Conservation (phyloP, 2,888 invertebrate genomes). For the Euclidia mi region DNA sequence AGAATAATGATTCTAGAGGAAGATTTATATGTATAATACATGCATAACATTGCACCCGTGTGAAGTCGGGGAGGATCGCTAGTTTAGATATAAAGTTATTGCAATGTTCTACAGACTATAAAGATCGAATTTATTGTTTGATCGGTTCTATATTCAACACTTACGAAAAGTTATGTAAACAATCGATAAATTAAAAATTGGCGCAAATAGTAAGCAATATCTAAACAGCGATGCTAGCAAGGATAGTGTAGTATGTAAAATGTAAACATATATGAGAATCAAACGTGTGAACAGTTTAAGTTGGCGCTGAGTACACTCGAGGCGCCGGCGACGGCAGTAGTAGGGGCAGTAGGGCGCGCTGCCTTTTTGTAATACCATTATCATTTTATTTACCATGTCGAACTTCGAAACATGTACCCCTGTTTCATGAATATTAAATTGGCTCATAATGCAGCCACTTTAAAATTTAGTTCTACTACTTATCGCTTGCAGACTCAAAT, state of each 20-base stretch:
- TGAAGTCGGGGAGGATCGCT: too few relatives aligned
- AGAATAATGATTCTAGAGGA: too few relatives aligned
- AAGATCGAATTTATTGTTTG: too few relatives aligned
- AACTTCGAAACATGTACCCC: constrained; percentile 29
- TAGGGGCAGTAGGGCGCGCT: constrained; percentile 24
- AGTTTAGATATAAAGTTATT: too few relatives aligned
- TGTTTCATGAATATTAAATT: constrained; percentile 41
- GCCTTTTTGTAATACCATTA: constrained; percentile 35
- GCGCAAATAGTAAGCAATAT: not conserved
- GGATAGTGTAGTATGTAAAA: constrained; percentile 7
- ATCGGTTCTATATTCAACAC: too few relatives aligned
- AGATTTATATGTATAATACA: too few relatives aligned
- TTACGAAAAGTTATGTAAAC: too few relatives aligned
- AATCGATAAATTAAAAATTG: not conserved
- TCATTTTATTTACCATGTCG: constrained; percentile 37
- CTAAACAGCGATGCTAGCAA: not conserved
- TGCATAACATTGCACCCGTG: too few relatives aligned
- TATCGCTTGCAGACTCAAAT: constrained; percentile 36
- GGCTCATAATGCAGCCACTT: constrained; percentile 40
- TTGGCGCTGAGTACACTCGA: constrained; percentile 33
- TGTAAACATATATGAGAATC: constrained; percentile 17
- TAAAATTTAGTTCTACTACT: constrained; percentile 36
- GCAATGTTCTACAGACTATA: too few relatives aligned
- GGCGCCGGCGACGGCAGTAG: constrained; percentile 4
- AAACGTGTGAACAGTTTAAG: constrained; percentile 27